These are phyloP conservation scores for Capreolus pygargus DNA, from an alignment of 2,113 vertebrate genomes.

Conservation along the genomic window DNA sequence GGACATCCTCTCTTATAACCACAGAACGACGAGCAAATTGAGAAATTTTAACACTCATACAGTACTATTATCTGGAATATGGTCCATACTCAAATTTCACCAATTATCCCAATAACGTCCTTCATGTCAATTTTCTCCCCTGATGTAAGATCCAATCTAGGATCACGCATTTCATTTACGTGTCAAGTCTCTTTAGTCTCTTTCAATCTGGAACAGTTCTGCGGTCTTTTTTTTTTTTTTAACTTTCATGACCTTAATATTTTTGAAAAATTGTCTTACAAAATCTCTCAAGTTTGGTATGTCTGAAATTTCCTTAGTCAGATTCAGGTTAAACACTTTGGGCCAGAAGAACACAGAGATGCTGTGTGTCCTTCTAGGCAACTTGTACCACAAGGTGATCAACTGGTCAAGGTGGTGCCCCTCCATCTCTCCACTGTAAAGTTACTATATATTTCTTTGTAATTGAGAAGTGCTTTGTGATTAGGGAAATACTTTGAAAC, in stretches of 20 bases:
- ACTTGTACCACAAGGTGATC: neutral
- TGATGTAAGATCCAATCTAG: neutral
- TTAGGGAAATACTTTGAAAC: neutral
- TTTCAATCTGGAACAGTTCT: constrained; percentile 8
- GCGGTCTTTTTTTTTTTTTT: neutral
- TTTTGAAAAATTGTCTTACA: neutral
- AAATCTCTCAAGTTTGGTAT: neutral
- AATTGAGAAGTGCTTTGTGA: constrained; percentile 11
- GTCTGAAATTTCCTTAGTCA: neutral
- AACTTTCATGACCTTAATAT: neutral
- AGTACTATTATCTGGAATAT: neutral
- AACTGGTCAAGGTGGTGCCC: neutral
- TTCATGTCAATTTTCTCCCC: neutral
- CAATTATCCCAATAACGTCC: neutral
- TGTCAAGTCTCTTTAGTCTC: constrained; percentile 13
- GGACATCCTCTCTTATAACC: neutral
- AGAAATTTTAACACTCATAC: neutral
- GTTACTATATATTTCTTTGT: neutral
- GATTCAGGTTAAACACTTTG: neutral
- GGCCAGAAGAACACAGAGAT: neutral
- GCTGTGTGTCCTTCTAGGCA: neutral
- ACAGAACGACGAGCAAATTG: neutral
- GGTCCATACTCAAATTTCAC: neutral
- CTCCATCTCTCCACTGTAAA: neutral
- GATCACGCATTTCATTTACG: neutral